Evolutionary conservation across 2,888 invertebrate species (phyloP).

Genomic region (Netelia melanura): DNA sequence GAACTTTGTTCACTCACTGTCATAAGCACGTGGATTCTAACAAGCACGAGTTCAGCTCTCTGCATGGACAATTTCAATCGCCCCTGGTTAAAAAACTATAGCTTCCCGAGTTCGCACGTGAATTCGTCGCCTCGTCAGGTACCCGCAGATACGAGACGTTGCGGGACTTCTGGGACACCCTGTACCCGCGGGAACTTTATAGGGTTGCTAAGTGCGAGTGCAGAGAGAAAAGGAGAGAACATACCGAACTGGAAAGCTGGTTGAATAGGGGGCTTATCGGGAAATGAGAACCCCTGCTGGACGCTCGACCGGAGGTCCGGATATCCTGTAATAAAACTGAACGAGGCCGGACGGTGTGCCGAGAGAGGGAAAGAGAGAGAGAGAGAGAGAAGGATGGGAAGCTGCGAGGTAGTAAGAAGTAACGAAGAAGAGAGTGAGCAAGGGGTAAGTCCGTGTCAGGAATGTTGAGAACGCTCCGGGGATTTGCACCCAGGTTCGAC

Average conservation of each 20-base stretch:
- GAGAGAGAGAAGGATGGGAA: slow-evolving; percentile 24
- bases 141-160: too few relatives aligned
- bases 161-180: too few relatives aligned
- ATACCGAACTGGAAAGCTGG: slow-evolving; percentile 12
- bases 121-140: too few relatives aligned
- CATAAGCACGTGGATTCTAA: too few relatives aligned
- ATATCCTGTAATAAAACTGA: slow-evolving; percentile 78
- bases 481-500: slow-evolving; percentile 25
- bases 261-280: slow-evolving; percentile 68
- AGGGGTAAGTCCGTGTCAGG: slow-evolving; percentile 55
- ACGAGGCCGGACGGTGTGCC: slow-evolving; percentile 71
- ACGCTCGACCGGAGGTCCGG: slow-evolving; percentile 70
- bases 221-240: slow-evolving; percentile 12
- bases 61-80: too few relatives aligned
- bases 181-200: slow-evolving; percentile 7
- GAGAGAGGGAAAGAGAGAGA: neutral
- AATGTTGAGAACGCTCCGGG: slow-evolving; percentile 43
- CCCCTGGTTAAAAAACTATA: too few relatives aligned
- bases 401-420: slow-evolving; percentile 33
- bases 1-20: too few relatives aligned
- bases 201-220: slow-evolving; percentile 22
- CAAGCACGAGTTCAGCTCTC: too few relatives aligned
- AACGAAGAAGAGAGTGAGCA: slow-evolving; percentile 54
- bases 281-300: slow-evolving; percentile 72
- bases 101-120: too few relatives aligned